Evolutionary conservation across 2,113 vertebrate species (phyloP), one percentile per base, ranked within the genome.

Genomic region (Aleadryas rufinucha): DNA sequence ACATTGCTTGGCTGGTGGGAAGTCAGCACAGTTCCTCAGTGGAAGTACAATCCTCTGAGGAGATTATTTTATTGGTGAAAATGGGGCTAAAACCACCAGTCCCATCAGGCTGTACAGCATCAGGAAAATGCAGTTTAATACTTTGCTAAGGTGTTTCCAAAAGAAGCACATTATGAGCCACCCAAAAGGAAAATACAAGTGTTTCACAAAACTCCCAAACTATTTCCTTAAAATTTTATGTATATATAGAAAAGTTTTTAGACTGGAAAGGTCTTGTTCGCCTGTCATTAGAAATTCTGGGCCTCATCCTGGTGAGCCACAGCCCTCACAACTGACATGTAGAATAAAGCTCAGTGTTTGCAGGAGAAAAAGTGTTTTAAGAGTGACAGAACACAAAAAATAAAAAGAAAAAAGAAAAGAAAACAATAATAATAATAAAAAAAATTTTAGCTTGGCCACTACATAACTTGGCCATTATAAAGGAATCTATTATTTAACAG

Each of bases 1-100:
- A 69, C 39, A 61, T 50, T 92, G 59, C 71, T 50, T 80, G 59
- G n/a, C 39, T 80, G 79, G 44, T 79, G 66, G 59, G 45, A 95
- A 92, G 77, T 65, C 54, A 69, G 27, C 42, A 45, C 28, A 49
- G 21, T 2, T 88, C 71, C 50, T 80, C 4, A 33, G 37, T 69
- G 61, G 41, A 91, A 88, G 66, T 9, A 56, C 11, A 79, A 1
- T 49, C 22, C 49, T 90, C 66, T 56, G 33, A 75, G 80, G 54
- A 74, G n/a, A 60, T 68, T 23, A 27, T 71, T 89, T 72, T 45
- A 33, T 45, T 45, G 57, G n/a, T 57, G 63, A 65, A 84, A 89
- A 80, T 15, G 18, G 8, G 31, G 28, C 4, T 83, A n/a, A 89
- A 92, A 85, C 13, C 27, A 50, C 13, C 11, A 9, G 24, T 39